A percentile compares a stretch with the other conserved stretches of the same genome.
Evolutionary conservation across 2,797 vertebrate species (phyloP).

Genomic region (Sebastes steindachneri): DNA sequence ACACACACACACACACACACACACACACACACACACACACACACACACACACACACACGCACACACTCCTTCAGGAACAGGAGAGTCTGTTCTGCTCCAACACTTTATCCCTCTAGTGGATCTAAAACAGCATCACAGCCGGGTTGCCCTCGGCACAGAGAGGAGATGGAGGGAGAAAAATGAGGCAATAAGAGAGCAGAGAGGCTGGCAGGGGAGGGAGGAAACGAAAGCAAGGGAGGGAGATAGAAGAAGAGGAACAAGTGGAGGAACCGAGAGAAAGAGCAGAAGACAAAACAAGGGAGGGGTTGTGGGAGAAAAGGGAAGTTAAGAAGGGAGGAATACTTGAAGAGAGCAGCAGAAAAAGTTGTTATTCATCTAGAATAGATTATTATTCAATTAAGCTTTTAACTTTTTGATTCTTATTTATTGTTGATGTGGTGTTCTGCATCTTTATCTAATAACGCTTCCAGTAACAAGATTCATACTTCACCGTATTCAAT

Average conservation of each 20-base stretch:
- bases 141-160: slow-evolving; percentile 31
- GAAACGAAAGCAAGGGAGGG: slow-evolving; percentile 42
- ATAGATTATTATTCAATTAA: neutral
- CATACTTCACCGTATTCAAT: neutral
- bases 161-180: slow-evolving; percentile 33
- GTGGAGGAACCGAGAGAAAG: slow-evolving; percentile 26
- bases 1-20: neutral
- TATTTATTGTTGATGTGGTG: neutral
- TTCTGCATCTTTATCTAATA: neutral
- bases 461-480: neutral
- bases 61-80: neutral
- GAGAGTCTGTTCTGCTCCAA: slow-evolving; percentile 33
- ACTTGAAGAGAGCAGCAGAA: neutral
- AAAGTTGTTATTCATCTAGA: neutral
- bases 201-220: neutral
- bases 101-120: slow-evolving; percentile 31
- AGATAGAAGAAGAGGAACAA: slow-evolving; percentile 27
- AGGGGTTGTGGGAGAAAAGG: slow-evolving; percentile 19
- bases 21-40: neutral
- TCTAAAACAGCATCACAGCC: slow-evolving; percentile 48
- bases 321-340: slow-evolving; percentile 21
- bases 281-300: slow-evolving; percentile 43
- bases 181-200: neutral
- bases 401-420: neutral
- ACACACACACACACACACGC: neutral